These are phyloP conservation scores for Sciurus carolinensis DNA, from an alignment of 2,797 vertebrate genomes.

Conservation along the genomic window DNA sequence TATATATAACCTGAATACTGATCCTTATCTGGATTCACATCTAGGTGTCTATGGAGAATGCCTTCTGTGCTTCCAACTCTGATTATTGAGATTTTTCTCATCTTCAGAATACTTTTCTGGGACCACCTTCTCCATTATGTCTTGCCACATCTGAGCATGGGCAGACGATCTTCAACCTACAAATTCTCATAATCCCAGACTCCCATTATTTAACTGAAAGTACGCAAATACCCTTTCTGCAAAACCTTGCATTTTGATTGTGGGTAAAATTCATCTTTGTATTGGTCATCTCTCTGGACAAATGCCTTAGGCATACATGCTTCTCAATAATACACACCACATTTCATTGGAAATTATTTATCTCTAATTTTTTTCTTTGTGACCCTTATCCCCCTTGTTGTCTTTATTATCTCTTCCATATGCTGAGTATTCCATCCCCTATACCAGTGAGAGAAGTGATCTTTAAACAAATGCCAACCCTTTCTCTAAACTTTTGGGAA, in stretches of 20 bases:
- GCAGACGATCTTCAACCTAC: not conserved
- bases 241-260: not conserved
- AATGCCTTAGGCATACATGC: accelerated
- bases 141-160: not conserved
- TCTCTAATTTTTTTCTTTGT: not conserved
- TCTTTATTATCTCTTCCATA: not conserved
- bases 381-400: not conserved
- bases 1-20: not conserved
- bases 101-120: not conserved
- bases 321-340: not conserved
- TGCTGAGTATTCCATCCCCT: not conserved
- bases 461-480: not conserved
- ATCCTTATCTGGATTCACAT: not conserved
- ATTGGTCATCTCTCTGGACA: no score
- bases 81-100: not conserved
- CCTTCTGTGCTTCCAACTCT: not conserved
- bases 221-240: not conserved
- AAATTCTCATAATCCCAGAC: not conserved
- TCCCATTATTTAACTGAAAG: not conserved
- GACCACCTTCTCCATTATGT: not conserved
- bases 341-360: not conserved
- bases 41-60: not conserved
- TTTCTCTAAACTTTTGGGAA: not conserved
- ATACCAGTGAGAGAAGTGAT: not conserved
- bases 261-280: not conserved